Percentiles rank a stretch among this genome's conserved stretches.
Evolutionary conservation across 1,140 invertebrate species (phyloP).

Genomic region (Phortica variegata): DNA sequence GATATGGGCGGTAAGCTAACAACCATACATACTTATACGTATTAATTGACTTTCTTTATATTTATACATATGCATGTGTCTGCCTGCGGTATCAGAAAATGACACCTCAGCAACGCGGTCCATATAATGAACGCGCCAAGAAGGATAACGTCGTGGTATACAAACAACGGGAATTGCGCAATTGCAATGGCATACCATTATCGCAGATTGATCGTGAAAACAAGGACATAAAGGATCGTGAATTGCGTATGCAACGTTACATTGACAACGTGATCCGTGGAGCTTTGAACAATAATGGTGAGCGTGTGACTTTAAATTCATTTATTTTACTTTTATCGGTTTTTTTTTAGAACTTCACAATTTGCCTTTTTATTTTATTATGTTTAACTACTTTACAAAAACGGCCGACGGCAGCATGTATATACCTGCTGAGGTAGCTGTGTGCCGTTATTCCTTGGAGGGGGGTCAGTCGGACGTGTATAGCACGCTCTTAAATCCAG

Average conservation of each 20-base stretch:
- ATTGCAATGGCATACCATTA: slow-evolving; percentile 22
- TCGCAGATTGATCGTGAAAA: slow-evolving; percentile 18
- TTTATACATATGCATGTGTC: too few species aligned
- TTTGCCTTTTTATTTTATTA: slow-evolving; percentile 1
- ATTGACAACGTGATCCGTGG: slow-evolving; percentile 29
- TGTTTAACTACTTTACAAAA: slow-evolving; percentile 44
- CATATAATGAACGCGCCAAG: slow-evolving; percentile 23
- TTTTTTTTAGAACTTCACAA: slow-evolving; percentile 10
- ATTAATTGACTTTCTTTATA: too few species aligned
- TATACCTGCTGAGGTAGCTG: slow-evolving; percentile 42
- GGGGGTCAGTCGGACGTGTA: slow-evolving; percentile 27
- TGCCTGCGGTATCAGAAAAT: too few species aligned
- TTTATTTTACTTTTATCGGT: background rate
- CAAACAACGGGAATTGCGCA: slow-evolving; percentile 11
- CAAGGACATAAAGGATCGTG: slow-evolving; percentile 1
- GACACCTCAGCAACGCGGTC: slow-evolving; percentile 23
- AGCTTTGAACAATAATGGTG: slow-evolving; percentile 23
- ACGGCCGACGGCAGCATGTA: slow-evolving; percentile 21
- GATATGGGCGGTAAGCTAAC: slow-evolving; percentile 14
- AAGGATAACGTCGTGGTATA: slow-evolving; percentile 2
- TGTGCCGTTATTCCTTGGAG: slow-evolving; percentile 34
- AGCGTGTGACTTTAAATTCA: background rate
- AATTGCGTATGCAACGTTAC: slow-evolving; percentile 27
- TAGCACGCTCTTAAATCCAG: slow-evolving; percentile 40
- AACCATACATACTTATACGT: too few species aligned